Percentiles rank a stretch among this genome's conserved stretches.
phyloP scores from a whole-genome alignment of 2,888 invertebrate genomes.

The Xanthia togata region DNA sequence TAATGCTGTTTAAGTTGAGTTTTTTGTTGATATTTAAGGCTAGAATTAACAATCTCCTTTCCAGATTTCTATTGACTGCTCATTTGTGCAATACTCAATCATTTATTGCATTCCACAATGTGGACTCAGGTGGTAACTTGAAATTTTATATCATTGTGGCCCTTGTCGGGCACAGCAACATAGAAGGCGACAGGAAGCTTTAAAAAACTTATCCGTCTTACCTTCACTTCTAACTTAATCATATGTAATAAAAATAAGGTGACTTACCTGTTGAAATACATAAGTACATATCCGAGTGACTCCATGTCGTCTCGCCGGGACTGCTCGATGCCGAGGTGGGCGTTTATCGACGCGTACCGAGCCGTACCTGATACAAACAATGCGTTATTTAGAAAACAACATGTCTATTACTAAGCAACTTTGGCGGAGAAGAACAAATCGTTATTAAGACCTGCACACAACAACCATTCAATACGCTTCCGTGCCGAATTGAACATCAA shows the following conservation, averaged over 20 bases:
- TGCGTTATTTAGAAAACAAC: slow-evolving; percentile 31
- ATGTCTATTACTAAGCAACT: slow-evolving; percentile 11
- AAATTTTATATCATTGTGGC: no score
- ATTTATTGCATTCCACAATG: no score
- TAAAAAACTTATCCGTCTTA: no score
- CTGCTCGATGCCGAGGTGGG: slow-evolving; percentile 99
- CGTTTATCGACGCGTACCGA: slow-evolving; percentile 99
- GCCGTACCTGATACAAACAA: slow-evolving; percentile 93
- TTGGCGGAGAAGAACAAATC: neutral
- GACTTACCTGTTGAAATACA: slow-evolving; percentile 97
- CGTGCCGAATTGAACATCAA: no score
- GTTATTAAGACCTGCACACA: neutral
- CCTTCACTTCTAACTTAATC: no score
- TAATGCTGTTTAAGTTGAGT: no score
- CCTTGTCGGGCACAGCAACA: neutral
- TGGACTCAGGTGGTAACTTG: no score
- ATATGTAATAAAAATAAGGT: neutral
- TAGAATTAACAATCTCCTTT: no score
- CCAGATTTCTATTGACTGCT: no score
- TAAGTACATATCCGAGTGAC: slow-evolving; percentile 99
- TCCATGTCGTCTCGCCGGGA: slow-evolving; percentile 99
- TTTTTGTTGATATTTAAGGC: no score
- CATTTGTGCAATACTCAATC: no score
- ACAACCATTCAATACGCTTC: no score
- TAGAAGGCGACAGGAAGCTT: neutral